Evolutionary conservation across 2,888 invertebrate species (phyloP), one percentile per base, ranked within the genome.

Genomic region (Lasioglossum marginatum): DNA sequence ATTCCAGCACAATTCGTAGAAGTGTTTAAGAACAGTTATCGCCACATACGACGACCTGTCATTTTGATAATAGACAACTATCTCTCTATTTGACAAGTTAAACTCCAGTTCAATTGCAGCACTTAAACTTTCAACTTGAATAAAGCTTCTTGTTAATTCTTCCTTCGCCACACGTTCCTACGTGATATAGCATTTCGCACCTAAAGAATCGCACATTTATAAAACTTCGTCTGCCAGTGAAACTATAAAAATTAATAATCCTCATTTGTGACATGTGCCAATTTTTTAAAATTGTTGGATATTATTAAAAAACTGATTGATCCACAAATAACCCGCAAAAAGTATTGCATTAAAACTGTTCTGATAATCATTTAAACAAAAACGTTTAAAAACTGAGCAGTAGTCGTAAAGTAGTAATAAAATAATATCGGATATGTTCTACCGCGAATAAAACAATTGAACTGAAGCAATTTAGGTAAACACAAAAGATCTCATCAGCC

Each of bases 31-130:
- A 73, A 52, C 73, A 34, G 34, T 73, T 52, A 73, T 52, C 73
- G 73, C 48, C 2, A 14, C n/a, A 34, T 34, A 48, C 34, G 73
- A 73, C 48, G 48, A 34, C 48, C 34, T 48, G 12, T 73, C 73
- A 73, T 73, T 72, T 73, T 48, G 73, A 52, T 52, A 48, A 73
- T 48, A 48, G 73, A 48, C 73, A 73, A 73, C 48, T 73, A 73
- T 73, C 73, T 52, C 34, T 73, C 73, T 52, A 73, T 52, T 48
- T 73, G 73, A 52, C 48, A 73, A 73, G 73, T 73, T 73, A 73
- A 52, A 52, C 73, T 72, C 48, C 34, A 12, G 48, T 34, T 48
- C 73, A 73, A 73, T 73, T 73, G 73, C 73, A 14, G 34, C 73
- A 34, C 48, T 73, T 73, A 73, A 52, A 73, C 73, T 48, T 73